A percentile compares a stretch with the other conserved stretches of the same genome.
Conservation (phyloP, 2,888 invertebrate species). For the Acholoe squamosa region DNA sequence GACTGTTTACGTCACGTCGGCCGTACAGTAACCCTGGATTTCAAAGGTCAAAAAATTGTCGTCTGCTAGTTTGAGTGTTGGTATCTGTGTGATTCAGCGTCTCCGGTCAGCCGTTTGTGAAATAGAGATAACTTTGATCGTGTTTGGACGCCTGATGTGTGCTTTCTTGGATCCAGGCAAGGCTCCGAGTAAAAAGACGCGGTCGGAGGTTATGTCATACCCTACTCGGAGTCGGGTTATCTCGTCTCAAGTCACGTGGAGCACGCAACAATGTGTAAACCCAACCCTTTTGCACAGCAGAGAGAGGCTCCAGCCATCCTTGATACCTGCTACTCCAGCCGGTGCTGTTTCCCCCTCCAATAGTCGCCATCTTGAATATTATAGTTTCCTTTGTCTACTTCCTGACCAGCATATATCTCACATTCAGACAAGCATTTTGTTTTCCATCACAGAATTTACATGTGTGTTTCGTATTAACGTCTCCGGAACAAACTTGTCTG, state of each 20-base stretch:
- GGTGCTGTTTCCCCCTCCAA: neutral
- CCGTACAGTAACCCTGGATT: conserved; percentile 46
- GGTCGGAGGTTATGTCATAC: conserved; percentile 26
- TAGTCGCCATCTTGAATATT: neutral
- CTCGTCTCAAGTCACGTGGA: neutral
- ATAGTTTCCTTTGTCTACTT: neutral
- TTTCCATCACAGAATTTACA: no score
- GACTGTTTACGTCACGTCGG: conserved; percentile 30
- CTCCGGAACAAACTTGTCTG: no score
- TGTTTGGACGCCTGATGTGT: neutral
- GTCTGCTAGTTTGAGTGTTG: conserved; percentile 40
- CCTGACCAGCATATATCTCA: no score
- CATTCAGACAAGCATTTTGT: no score
- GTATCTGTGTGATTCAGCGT: conserved; percentile 17
- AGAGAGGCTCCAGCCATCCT: no score
- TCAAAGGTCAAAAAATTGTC: conserved; percentile 55
- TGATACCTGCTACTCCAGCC: neutral
- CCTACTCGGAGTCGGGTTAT: neutral
- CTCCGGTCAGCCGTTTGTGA: conserved; percentile 31
- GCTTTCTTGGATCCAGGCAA: conserved; percentile 37
- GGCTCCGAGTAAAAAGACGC: neutral
- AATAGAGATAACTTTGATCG: conserved; percentile 21
- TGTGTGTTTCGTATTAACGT: no score
- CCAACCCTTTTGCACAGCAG: neutral
- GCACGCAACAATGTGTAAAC: neutral